These are phyloP conservation scores for Ophion obscuratus DNA, from an alignment of 2,888 invertebrate species.

Conservation along the genomic window DNA sequence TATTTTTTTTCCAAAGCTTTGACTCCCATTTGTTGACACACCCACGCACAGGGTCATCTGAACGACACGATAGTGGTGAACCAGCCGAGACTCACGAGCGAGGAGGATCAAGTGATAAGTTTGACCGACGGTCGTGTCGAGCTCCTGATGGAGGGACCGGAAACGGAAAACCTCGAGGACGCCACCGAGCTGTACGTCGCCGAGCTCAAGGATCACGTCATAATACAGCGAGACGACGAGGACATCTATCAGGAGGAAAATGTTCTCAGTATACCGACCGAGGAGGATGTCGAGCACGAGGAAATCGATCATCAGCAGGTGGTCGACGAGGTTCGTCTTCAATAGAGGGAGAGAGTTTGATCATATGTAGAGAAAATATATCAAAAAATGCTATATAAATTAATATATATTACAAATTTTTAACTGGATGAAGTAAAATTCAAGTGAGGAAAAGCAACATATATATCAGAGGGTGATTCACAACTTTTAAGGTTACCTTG, in stretches of 20 bases:
- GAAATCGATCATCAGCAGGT: slow-evolving; percentile 77
- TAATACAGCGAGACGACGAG: slow-evolving; percentile 83
- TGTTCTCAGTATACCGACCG: slow-evolving; percentile 76
- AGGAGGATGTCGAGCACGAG: slow-evolving; percentile 71
- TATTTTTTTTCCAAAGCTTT: neutral
- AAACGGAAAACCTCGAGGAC: slow-evolving; percentile 80
- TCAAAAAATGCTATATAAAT: too few species aligned
- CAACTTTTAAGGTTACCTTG: too few species aligned
- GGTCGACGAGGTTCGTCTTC: slow-evolving; percentile 75
- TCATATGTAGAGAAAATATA: neutral
- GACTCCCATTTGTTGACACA: slow-evolving; percentile 20
- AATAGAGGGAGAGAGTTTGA: slow-evolving; percentile 4
- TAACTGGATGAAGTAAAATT: too few species aligned
- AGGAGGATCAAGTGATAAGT: slow-evolving; percentile 85
- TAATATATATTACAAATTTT: too few species aligned
- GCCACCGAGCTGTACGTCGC: slow-evolving; percentile 85
- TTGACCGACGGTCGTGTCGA: slow-evolving; percentile 80
- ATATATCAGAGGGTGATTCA: too few species aligned
- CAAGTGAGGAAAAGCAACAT: too few species aligned
- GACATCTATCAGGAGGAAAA: slow-evolving; percentile 79
- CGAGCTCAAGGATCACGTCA: slow-evolving; percentile 85
- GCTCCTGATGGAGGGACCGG: slow-evolving; percentile 79
- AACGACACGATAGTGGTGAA: slow-evolving; percentile 94
- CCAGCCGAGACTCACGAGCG: slow-evolving; percentile 89
- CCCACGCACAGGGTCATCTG: slow-evolving; percentile 87